phyloP scores from a whole-genome alignment of 2,797 vertebrate species.

The Fistularia commersonii region DNA sequence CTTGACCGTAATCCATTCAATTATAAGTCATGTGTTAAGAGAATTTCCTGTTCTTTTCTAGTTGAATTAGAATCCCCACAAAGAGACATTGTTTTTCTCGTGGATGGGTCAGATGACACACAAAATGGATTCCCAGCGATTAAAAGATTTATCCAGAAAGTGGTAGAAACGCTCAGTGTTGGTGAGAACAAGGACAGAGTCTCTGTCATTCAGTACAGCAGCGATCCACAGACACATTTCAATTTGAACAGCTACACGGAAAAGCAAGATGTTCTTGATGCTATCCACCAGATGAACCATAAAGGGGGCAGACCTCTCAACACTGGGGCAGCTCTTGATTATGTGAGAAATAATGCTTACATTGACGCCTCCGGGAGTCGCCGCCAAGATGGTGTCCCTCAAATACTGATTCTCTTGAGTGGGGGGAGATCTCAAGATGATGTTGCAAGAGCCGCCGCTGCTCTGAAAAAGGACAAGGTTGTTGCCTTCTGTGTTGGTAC shows the following conservation, averaged over 20 bases:
- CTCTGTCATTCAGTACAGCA: slow-evolving; percentile 86
- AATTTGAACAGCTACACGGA: slow-evolving; percentile 79
- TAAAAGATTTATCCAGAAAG: slow-evolving; percentile 75
- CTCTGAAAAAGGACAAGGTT: slow-evolving; percentile 60
- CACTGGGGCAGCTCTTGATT: slow-evolving; percentile 81
- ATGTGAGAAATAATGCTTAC: slow-evolving; percentile 71
- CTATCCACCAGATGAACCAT: slow-evolving; percentile 71
- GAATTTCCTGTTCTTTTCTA: slow-evolving; percentile 34
- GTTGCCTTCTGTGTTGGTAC: slow-evolving; percentile 67
- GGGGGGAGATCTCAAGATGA: slow-evolving; percentile 71
- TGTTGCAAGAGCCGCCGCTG: slow-evolving; percentile 45
- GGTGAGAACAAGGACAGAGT: slow-evolving; percentile 81
- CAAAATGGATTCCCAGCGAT: slow-evolving; percentile 70
- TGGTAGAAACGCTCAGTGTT: slow-evolving; percentile 79
- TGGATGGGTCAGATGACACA: slow-evolving; percentile 73
- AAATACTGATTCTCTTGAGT: slow-evolving; percentile 71
- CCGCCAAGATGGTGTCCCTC: slow-evolving; percentile 64
- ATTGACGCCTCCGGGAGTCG: slow-evolving; percentile 63
- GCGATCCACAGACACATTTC: slow-evolving; percentile 78
- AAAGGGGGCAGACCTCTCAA: slow-evolving; percentile 79
- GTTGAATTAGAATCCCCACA: slow-evolving; percentile 69
- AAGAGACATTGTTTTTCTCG: slow-evolving; percentile 74
- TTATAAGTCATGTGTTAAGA: too few relatives aligned
- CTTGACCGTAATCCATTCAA: too few relatives aligned
- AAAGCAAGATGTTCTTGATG: slow-evolving; percentile 77